Evolutionary conservation across 2,113 vertebrate species (phyloP), one percentile per base, ranked within the genome.

Genomic region (Plectropomus leopardus): DNA sequence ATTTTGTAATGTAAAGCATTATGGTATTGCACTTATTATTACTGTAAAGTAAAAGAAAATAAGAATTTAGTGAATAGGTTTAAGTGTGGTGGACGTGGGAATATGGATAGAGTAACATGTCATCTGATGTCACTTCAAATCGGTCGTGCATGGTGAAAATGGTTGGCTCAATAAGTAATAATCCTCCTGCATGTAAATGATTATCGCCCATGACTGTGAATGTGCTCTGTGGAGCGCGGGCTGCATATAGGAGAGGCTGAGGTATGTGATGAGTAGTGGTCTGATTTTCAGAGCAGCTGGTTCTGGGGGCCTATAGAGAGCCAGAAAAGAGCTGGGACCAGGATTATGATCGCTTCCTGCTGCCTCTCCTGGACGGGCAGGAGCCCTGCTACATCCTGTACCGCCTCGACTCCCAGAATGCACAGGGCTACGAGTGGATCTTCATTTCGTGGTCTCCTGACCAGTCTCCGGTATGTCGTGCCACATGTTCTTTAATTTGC

Each of bases 401-500:
- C 90, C 97, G 98, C 76, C 96, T 99, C 17, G 98, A 99, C 93
- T 97, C 97, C 54, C 96, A 97, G 93, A 99, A 99, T 6, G 96
- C 97, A 55, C 97, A 96, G 93, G 98, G 98, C 72, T 98, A 95
- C 0, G 98, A 99, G 92, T 99, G 98, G 98, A 92, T 99, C 87
- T 99, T 99, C 93, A 95, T 99, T 50, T 98, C 98, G 36, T 99
- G 98, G 98, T 99, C 98, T 28, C 98, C 98, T 2, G 98, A 99
- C 87, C 97, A 96, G 82, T 99, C 98, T 79, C 97, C 98, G 5
- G 98, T 99, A 95, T 36, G 92, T 69, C 4, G 7, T 5, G 26
- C 1, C 15, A 19, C 1, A 19, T 55, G 5, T n/a, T 57, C 34
- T 4, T 55, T 2, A 51, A 63, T 57, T 5, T 32, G 15, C 1